Conservation (phyloP, 2,797 vertebrate genomes). For the Delichon dasypus region DNA sequence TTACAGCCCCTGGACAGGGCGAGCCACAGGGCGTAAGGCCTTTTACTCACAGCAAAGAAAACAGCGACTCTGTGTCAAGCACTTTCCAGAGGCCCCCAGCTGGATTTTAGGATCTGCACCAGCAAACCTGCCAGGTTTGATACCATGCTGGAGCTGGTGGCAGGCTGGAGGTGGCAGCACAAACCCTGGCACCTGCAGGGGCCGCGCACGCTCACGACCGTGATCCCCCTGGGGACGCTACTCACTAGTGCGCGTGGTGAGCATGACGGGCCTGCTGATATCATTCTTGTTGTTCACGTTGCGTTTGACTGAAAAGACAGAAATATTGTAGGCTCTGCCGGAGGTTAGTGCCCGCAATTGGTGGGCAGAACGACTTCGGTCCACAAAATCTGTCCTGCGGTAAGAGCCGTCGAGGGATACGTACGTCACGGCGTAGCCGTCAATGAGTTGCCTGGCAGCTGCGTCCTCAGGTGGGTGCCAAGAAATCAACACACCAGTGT, state of each 20-base stretch:
- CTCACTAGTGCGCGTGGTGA: conserved; percentile 93
- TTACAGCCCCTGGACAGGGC: background rate
- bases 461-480: conserved; percentile 87
- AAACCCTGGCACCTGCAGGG: background rate
- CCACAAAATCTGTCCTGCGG: conserved; percentile 90
- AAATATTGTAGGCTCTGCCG: conserved; percentile 95
- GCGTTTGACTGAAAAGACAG: conserved; percentile 92
- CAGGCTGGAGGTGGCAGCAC: background rate
- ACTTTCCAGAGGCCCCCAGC: background rate
- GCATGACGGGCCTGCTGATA: conserved; percentile 88
- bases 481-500: conserved; percentile 91
- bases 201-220: background rate
- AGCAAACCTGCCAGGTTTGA: background rate
- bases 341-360: conserved; percentile 87
- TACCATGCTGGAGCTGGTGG: background rate
- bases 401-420: conserved; percentile 83
- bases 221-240: conserved; percentile 33
- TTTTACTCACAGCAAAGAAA: conserved; percentile 36
- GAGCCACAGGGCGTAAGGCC: accelerated
- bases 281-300: conserved; percentile 90
- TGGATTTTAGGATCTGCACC: background rate
- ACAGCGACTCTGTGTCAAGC: background rate
- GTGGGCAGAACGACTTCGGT: conserved; percentile 85
- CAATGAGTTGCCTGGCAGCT: conserved; percentile 80
- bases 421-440: conserved; percentile 92